Conservation (phyloP, 2,797 vertebrate genomes). For the Mastacembelus armatus region DNA sequence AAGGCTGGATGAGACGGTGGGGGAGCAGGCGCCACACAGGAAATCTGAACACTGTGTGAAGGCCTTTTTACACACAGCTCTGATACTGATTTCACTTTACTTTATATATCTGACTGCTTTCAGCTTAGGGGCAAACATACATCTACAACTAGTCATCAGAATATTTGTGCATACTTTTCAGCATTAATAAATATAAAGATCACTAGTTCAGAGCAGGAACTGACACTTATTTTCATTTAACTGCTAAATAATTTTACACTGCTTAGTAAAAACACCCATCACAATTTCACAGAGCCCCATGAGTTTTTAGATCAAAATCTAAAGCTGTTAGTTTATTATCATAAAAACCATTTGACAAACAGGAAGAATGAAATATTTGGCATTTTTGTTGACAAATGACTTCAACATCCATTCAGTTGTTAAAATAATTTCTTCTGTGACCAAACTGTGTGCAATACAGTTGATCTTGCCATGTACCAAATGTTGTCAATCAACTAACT, state of each 20-base stretch:
- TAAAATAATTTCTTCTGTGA: no score
- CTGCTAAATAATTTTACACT: not conserved
- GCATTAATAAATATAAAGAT: no score
- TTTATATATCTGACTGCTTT: constrained; percentile 9
- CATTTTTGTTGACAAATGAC: no score
- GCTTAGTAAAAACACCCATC: not conserved
- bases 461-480: no score
- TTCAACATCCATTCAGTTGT: no score
- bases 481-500: not conserved
- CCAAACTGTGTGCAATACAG: no score
- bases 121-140: constrained; percentile 11
- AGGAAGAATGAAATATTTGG: no score
- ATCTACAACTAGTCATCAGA: not conserved
- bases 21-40: constrained; percentile 60
- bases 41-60: constrained; percentile 52
- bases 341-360: no score
- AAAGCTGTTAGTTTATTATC: not conserved
- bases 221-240: not conserved
- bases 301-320: not conserved
- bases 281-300: not conserved
- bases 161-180: no score
- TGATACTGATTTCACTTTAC: constrained; percentile 25
- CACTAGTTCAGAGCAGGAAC: not conserved
- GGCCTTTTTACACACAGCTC: constrained; percentile 44
- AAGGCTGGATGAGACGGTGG: constrained; percentile 60